Conservation (phyloP, 1,140 invertebrate genomes). For the Colletes latitarsis region DNA sequence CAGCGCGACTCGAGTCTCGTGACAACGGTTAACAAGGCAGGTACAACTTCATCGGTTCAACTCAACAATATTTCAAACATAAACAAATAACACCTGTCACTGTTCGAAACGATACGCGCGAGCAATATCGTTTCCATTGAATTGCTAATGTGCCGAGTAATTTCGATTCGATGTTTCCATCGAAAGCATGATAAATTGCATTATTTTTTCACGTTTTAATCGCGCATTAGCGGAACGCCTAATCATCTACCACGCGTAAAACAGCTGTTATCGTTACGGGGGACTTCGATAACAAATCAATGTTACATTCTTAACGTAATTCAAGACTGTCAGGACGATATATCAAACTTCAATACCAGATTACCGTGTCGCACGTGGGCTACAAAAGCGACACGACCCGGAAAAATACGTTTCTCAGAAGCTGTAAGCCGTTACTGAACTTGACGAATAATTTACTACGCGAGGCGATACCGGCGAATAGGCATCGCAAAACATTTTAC, state of each 20-base stretch:
- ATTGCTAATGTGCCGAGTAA: slow-evolving; percentile 24
- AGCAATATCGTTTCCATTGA: slow-evolving; percentile 21
- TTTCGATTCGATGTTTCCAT: slow-evolving; percentile 3
- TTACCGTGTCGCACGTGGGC: too few species aligned
- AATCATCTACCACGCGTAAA: slow-evolving; percentile 2
- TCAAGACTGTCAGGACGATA: background rate
- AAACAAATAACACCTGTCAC: slow-evolving; percentile 29
- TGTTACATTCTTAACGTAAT: background rate
- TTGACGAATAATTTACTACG: too few species aligned
- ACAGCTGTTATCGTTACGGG: background rate
- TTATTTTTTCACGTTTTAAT: slow-evolving; percentile 8
- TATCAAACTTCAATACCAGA: too few species aligned
- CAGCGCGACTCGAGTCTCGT: too few species aligned
- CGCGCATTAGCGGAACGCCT: background rate
- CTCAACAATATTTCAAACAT: background rate
- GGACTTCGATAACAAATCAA: background rate
- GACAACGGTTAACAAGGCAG: background rate
- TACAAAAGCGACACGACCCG: too few species aligned
- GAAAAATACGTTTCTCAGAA: too few species aligned
- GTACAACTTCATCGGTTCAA: background rate
- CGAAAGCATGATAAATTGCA: slow-evolving; percentile 26
- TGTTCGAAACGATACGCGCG: background rate
- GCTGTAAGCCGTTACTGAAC: too few species aligned
- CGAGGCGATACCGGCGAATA: too few species aligned
- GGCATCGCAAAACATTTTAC: too few species aligned